phyloP scores from a whole-genome alignment of 1,140 invertebrate species.

The Drosophila baimaii region DNA sequence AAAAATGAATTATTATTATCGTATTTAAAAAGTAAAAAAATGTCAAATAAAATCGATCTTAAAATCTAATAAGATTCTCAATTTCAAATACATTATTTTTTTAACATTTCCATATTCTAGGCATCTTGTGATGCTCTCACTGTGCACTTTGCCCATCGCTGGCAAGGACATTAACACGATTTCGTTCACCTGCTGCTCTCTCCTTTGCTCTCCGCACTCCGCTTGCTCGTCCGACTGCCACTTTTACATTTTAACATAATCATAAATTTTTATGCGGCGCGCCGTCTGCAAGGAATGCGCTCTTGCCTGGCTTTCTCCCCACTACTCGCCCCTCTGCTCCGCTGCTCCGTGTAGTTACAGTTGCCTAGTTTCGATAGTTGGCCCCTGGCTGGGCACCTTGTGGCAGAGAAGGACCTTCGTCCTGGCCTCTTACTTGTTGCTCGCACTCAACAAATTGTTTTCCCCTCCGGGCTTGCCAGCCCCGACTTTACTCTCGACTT shows the following conservation, averaged over 20 bases:
- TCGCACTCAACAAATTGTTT: constrained; percentile 74
- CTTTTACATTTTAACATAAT: constrained; percentile 83
- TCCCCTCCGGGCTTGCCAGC: background rate
- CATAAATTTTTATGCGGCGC: constrained; percentile 82
- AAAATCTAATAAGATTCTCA: background rate
- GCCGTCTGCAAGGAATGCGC: constrained; percentile 69
- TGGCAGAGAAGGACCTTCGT: constrained; percentile 17
- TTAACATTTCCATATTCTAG: background rate
- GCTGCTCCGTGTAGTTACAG: constrained; percentile 15
- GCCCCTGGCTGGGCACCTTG: constrained; percentile 37
- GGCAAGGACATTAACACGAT: constrained; percentile 74
- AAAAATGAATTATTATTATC: too few species aligned
- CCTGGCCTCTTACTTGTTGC: constrained; percentile 72
- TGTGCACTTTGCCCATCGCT: constrained; percentile 5
- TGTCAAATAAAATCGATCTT: too few species aligned
- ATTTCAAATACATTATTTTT: background rate
- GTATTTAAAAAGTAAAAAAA: too few species aligned
- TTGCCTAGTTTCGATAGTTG: constrained; percentile 76
- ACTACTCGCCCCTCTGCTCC: background rate
- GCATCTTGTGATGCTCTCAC: background rate
- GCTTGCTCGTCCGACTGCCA: constrained; percentile 52
- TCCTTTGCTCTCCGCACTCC: constrained; percentile 11
- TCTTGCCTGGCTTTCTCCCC: background rate
- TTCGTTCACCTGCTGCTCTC: constrained; percentile 73
- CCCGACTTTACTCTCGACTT: background rate